Base-by-base conservation (phyloP, 2,113 vertebrate genomes). In the Rhadina sibilatrix region DNA sequence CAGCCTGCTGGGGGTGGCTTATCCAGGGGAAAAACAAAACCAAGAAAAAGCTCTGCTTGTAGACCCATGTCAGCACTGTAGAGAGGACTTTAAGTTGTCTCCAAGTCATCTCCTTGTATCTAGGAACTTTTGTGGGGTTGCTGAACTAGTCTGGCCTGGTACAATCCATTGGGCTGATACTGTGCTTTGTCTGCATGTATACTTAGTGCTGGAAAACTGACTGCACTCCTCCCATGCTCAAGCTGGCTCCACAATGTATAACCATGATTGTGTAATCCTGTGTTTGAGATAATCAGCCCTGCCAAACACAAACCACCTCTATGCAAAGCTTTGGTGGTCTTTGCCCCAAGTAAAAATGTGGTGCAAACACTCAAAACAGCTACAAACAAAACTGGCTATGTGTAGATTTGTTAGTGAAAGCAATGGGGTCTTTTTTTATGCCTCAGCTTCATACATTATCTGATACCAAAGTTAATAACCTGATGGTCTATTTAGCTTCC, bases 401-500 rank as follows among this genome's bases (percentile, higher is more conserved):
- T 87, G 68, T 70, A 81, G 83, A 90, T 52, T 9, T 15, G 14
- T 42, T 66, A 75, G 35, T 44, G 52, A 80, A 94, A 81, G 56
- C 40, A 90, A 72, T 56, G 22, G 72, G 79, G 53, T 49, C 44
- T 87, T 5, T 76, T 84, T 94, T 93, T 83, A 86, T 87, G 61
- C 52, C 53, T 66, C 33, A 74, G 63, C 63, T 86, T 88, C 82
- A 64, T 40, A 93, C 68, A 90, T 93, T 78, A 78, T 52, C 68
- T 75, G 46, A 65, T 66, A 90, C 35, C 68, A 56, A 93, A 80
- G 69, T 63, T 89, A 97, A 93, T 96, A 96, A 94, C 63, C 65
- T 90, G 94, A 94, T 83, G 79, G 82, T 90, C 87, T 87, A 87
- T 68, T 87, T 93, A 83, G 52, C 56, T 92, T 78, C 84, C 54